Percentiles rank a stretch among this genome's conserved stretches.
Conservation (phyloP, 2,797 vertebrate species). For the Gadopsis bispinosus region DNA sequence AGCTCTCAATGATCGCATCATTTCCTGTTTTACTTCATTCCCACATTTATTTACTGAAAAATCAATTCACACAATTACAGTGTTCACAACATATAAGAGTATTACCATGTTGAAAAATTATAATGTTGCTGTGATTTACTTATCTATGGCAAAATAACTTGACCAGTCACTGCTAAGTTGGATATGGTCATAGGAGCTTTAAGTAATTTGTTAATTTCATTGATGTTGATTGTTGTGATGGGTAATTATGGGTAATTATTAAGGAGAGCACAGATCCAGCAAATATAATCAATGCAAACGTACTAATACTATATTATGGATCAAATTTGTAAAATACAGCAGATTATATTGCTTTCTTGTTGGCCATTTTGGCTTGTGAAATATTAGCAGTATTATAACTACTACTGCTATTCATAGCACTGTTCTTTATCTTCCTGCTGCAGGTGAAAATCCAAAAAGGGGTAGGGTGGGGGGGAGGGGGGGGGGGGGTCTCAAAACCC, state of each 20-base stretch:
- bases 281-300: constrained; percentile 6
- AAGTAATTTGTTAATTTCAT: constrained; percentile 34
- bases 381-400: not conserved
- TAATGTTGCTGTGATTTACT: constrained; percentile 11
- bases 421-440: constrained; percentile 14
- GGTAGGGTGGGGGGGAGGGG: not conserved
- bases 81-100: constrained; percentile 13
- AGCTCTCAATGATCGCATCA: constrained; percentile 16
- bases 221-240: not conserved
- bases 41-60: constrained; percentile 32
- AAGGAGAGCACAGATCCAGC: not conserved
- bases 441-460: constrained; percentile 11
- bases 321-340: constrained; percentile 1
- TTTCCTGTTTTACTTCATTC: constrained; percentile 3
- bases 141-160: constrained; percentile 16
- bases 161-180: constrained; percentile 11
- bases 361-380: constrained; percentile 1
- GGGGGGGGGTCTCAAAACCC: constrained; percentile 22
- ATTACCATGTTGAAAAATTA: constrained; percentile 1
- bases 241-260: constrained; percentile 16
- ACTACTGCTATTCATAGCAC: not conserved
- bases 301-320: constrained; percentile 2
- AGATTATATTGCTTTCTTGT: not conserved
- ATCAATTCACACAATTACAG: constrained; percentile 42
- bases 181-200: constrained; percentile 17